Percentiles rank a stretch among this genome's conserved stretches.
These are phyloP conservation scores for Pteruthius melanotis DNA, from an alignment of 2,113 vertebrate species.

Conservation along the genomic window DNA sequence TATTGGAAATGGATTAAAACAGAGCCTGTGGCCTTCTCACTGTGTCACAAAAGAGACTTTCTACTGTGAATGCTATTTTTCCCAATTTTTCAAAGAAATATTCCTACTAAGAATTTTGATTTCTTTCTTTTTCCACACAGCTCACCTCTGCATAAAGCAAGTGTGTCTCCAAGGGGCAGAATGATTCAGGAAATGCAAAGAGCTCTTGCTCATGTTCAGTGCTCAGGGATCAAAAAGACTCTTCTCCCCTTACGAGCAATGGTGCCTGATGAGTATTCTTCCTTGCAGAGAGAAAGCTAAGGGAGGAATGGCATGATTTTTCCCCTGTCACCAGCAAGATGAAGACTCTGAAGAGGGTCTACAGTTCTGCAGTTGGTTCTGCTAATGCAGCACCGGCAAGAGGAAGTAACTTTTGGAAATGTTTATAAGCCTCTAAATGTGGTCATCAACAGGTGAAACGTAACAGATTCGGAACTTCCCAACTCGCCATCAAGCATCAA, in stretches of 20 bases:
- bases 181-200: not conserved
- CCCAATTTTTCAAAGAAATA: not conserved
- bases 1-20: conserved; percentile 31
- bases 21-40: not conserved
- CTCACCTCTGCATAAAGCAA: not conserved
- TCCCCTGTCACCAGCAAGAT: not conserved
- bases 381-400: not conserved
- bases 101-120: not conserved
- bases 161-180: not conserved
- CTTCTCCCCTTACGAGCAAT: not conserved
- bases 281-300: not conserved
- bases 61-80: not conserved
- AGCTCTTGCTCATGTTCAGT: not conserved
- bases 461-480: not conserved
- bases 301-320: not conserved
- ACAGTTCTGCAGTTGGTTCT: not conserved
- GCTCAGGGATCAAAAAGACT: not conserved
- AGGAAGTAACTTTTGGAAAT: not conserved
- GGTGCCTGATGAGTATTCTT: not conserved
- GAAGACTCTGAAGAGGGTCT: not conserved
- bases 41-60: not conserved
- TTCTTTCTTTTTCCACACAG: not conserved
- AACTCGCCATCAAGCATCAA: not conserved
- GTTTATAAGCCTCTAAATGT: not conserved
- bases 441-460: not conserved